A percentile compares a stretch with the other conserved stretches of the same genome.
Conservation (phyloP, 2,888 invertebrate species). For the Callyntrura sp. region DNA sequence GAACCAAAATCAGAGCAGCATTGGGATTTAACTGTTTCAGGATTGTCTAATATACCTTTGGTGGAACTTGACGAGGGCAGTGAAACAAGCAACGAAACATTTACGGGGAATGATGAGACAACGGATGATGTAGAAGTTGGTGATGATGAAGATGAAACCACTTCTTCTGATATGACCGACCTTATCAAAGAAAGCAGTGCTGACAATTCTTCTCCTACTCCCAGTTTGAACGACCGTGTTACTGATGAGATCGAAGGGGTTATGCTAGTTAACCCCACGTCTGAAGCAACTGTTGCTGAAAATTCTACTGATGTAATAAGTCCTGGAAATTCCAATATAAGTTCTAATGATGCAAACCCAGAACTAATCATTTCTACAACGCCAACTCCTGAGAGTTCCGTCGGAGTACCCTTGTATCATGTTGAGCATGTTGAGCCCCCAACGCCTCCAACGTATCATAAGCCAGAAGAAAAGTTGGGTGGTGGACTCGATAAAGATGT, state of each 20-base stretch:
- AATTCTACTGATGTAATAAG: slow-evolving; percentile 73
- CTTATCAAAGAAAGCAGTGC: slow-evolving; percentile 48
- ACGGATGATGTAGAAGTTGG: slow-evolving; percentile 83
- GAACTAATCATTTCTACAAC: slow-evolving; percentile 13
- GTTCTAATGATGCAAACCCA: neutral
- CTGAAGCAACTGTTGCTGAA: slow-evolving; percentile 73
- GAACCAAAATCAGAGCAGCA: slow-evolving; percentile 47
- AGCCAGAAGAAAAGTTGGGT: slow-evolving; percentile 80
- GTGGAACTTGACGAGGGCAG: slow-evolving; percentile 41
- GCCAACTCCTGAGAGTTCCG: slow-evolving; percentile 77
- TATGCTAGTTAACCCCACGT: slow-evolving; percentile 78
- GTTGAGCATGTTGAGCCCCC: slow-evolving; percentile 83
- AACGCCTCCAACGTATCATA: slow-evolving; percentile 82
- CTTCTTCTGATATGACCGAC: slow-evolving; percentile 56
- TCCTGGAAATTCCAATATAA: slow-evolving; percentile 53
- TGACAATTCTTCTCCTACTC: slow-evolving; percentile 60
- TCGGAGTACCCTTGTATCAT: slow-evolving; percentile 83
- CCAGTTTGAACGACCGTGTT: slow-evolving; percentile 42
- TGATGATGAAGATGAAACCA: slow-evolving; percentile 81
- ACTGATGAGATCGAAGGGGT: slow-evolving; percentile 71
- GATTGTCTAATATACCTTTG: slow-evolving; percentile 58
- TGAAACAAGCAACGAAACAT: slow-evolving; percentile 68
- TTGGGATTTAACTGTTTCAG: slow-evolving; percentile 61
- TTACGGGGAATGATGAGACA: slow-evolving; percentile 70
- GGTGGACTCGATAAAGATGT: slow-evolving; percentile 51